Base-by-base conservation (phyloP, 2,797 vertebrate species). In the Cichlasoma orientale region DNA sequence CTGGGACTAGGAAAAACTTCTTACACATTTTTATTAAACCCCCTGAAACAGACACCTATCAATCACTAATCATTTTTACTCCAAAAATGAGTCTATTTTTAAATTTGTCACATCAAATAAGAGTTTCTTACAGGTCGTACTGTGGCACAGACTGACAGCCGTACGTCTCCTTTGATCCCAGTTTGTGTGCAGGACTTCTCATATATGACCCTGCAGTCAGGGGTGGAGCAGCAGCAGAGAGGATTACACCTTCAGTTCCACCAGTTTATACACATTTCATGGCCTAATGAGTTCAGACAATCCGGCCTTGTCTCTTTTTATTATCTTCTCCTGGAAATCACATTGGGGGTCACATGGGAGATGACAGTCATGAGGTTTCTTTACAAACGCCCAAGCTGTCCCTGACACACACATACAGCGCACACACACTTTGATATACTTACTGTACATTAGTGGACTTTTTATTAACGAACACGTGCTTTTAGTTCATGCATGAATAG, bases 311-410 rank as follows among this genome's bases (percentile, higher is more conserved):
- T 73, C 85, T 73, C 44, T 23, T 74, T 85, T 79, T 69, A 75
- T 63, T 79, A 63, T 78, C 29, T 29, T 44, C 69, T 57, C 59
- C 72, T 58, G 53, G 19, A 75, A 83, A 86, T 93, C 91, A 86
- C 88, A 90, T 88, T 68, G 63, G 89, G 78, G 83, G 82, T 93
- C 90, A 93, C 82, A 87, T 90, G 92, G 76, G 61, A 83, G 76
- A 86, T 38, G 76, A 80, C 55, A 80, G 91, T 94, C 94, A 94
- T 91, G 80, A 91, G 92, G 90, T 71, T 84, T 74, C 23, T 81
- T 75, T 50, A 68, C 21, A 80, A 59, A 87, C 56, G 82, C n/a
- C 73, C 21, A 47, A 25, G 54, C n/a, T 56, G 55, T 80, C 53
- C 47, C 23, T 19, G 5, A 44, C 12, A 21, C 72, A 77, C 70